Conservation (phyloP, 2,888 invertebrate genomes). For the Ophion ventricosus region DNA sequence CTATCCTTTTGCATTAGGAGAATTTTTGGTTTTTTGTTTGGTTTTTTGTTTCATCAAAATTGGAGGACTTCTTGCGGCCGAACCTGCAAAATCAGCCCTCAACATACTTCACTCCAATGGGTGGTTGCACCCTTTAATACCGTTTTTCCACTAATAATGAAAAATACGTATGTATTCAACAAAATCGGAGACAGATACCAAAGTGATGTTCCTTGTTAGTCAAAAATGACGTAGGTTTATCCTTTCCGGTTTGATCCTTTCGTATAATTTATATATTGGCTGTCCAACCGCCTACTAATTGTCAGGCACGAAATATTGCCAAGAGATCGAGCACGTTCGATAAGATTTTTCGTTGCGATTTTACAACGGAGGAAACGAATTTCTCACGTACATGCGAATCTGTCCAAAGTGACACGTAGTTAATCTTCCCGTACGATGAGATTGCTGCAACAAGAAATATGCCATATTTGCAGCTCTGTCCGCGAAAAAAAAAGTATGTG, state of each 20-base stretch:
- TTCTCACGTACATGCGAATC: slow-evolving; percentile 18
- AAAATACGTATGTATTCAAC: not conserved
- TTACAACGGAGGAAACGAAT: slow-evolving; percentile 39
- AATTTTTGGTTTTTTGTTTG: too few relatives aligned
- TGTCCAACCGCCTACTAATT: not conserved
- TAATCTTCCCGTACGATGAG: slow-evolving; percentile 22
- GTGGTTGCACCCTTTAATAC: too few relatives aligned
- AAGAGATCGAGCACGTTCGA: slow-evolving; percentile 4
- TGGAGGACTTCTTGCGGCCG: too few relatives aligned
- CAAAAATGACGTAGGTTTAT: not conserved
- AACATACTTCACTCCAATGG: too few relatives aligned
- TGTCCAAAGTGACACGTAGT: not conserved
- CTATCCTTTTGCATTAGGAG: too few relatives aligned
- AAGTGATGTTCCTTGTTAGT: not conserved
- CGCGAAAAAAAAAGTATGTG: slow-evolving; percentile 7
- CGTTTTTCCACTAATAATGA: too few relatives aligned
- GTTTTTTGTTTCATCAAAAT: too few relatives aligned
- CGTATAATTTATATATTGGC: not conserved
- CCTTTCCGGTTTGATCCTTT: not conserved
- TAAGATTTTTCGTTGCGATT: not conserved
- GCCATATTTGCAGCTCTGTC: not conserved
- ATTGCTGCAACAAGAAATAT: slow-evolving; percentile 20
- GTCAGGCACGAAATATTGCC: not conserved
- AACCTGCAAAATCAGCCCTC: too few relatives aligned
- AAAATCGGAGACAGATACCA: not conserved